Evolutionary conservation across 2,113 vertebrate species (phyloP).

Genomic region (Ceratotherium simum): DNA sequence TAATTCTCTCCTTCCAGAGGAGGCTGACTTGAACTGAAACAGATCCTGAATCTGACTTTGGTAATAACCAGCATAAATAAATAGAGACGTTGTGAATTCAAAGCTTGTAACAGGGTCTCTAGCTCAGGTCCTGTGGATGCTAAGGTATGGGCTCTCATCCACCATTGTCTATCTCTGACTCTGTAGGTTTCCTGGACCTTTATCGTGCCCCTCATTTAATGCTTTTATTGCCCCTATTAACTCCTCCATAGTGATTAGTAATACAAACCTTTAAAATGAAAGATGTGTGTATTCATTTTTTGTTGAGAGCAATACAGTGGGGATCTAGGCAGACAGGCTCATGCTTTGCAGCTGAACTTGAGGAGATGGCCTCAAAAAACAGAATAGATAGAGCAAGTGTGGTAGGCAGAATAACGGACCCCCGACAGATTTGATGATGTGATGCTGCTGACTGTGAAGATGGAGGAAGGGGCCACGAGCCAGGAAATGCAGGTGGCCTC

Average conservation of each 20-base stretch:
- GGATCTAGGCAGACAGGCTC: background rate
- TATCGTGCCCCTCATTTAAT: background rate
- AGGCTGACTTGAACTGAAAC: background rate
- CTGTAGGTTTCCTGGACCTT: background rate
- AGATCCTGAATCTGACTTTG: background rate
- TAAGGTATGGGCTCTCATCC: background rate
- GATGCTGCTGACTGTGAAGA: background rate
- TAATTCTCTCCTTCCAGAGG: background rate
- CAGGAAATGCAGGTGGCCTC: background rate
- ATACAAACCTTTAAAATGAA: slow-evolving; percentile 5
- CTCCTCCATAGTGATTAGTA: background rate
- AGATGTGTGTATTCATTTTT: background rate
- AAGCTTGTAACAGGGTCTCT: background rate
- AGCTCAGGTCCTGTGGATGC: background rate
- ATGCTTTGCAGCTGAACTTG: background rate
- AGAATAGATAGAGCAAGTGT: background rate
- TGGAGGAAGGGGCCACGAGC: background rate
- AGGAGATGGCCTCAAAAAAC: background rate
- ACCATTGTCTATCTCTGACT: background rate
- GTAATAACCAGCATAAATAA: background rate
- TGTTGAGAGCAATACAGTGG: background rate
- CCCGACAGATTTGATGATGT: background rate
- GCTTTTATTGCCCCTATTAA: background rate
- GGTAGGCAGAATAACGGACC: background rate
- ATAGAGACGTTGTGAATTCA: background rate